Percentiles rank a stretch among this genome's conserved stretches.
These are phyloP conservation scores for Sinonovacula constricta DNA, from an alignment of 1,140 invertebrate genomes.

Conservation along the genomic window DNA sequence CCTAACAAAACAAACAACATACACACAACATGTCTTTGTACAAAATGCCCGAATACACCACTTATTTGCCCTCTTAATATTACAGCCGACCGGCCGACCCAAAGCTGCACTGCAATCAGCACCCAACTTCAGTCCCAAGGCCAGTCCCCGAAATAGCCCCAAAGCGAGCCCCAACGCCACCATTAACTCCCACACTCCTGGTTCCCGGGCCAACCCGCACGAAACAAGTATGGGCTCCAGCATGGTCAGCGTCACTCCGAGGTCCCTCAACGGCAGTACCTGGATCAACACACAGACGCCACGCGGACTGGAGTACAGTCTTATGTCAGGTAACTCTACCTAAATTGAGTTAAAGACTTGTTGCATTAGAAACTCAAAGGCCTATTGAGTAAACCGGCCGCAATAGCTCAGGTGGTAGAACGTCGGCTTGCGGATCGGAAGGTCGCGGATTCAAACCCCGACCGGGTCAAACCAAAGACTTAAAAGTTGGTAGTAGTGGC, in stretches of 20 bases:
- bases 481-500: no score
- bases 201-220: conserved; percentile 22
- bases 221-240: conserved; percentile 61
- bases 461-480: no score
- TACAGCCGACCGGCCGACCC: conserved; percentile 32
- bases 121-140: conserved; percentile 38
- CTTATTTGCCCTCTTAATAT: no score
- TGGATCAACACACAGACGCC: conserved; percentile 44
- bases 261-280: conserved; percentile 64
- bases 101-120: conserved; percentile 17
- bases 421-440: no score
- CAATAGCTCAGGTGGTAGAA: no score
- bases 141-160: conserved; percentile 32
- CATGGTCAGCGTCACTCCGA: conserved; percentile 64
- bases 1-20: no score
- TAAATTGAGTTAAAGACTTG: no score
- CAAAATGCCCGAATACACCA: no score
- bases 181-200: background rate
- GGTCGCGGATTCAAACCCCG: no score
- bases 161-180: conserved; percentile 9
- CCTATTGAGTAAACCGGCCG: no score
- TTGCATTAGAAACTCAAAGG: no score
- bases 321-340: conserved; percentile 52
- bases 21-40: no score
- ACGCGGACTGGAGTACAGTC: conserved; percentile 47